Evolutionary conservation across 2,888 invertebrate genomes (phyloP), one percentile per base, ranked within the genome.

Genomic region (Amiota minor): DNA sequence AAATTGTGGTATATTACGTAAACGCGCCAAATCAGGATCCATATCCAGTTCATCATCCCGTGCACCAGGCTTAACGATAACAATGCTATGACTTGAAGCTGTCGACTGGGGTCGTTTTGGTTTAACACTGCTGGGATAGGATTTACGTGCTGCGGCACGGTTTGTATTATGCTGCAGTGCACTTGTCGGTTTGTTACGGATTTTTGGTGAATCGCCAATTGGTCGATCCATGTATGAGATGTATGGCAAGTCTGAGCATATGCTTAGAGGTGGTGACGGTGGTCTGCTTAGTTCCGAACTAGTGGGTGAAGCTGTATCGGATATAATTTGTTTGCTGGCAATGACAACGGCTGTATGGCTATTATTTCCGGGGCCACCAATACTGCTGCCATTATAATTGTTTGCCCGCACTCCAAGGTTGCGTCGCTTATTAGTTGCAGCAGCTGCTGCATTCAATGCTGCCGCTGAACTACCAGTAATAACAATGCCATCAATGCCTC

Each of bases 181-280:
- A 47, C 79, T 80, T 9, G 79, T 82, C 18, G 86, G 86, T 79
- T 89, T 94, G 23, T 93, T 92, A 1, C 94, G 92, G 76, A 94
- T 91, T 88, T 96, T 96, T 0, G 96, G 96, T 0, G 96, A 96
- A 90, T 97, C 97, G 84, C 96, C 96, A 71, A 97, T 97, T 11
- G 97, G 96, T 73, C 96, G 91, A 87, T 96, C 96, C 0, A 97
- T 97, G 81, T 97, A 97, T 0, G 97, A 97, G 82, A 97, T 96
- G 88, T 97, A 97, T 0, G 97, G 97, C 71, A 97, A 90, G 88
- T 97, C 97, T 0, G 96, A 95, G 87, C 97, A 97, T 11, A 97
- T 94, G 82, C 96, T 97, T 0, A 96, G 94, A 0, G 96, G 96
- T 0, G 97, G 97, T 0, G 96, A 96, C 8, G 93, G 94, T 1